Percentiles rank a stretch among this genome's conserved stretches.
phyloP scores from a whole-genome alignment of 2,888 invertebrate genomes.

The Drosophila conformis region DNA sequence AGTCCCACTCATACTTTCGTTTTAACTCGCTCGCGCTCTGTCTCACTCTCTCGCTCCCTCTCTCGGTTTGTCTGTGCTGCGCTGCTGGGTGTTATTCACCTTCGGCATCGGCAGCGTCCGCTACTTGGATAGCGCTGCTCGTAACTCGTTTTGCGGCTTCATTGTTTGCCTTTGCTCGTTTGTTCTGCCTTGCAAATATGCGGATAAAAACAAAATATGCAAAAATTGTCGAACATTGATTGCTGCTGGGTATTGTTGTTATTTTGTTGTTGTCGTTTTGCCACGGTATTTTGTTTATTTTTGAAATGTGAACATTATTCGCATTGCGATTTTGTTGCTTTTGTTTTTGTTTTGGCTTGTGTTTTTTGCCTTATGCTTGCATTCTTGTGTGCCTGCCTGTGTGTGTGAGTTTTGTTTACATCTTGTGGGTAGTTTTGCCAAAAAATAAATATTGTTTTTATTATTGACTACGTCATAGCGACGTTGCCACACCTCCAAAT shows the following conservation, averaged over 20 bases:
- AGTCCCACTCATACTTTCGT: constrained; percentile 21
- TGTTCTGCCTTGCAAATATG: constrained; percentile 62
- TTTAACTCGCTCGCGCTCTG: constrained; percentile 22
- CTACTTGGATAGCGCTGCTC: constrained; percentile 34
- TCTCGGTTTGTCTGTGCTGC: constrained; percentile 15
- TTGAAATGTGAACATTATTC: constrained; percentile 35
- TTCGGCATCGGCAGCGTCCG: constrained; percentile 38
- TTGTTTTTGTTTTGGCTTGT: constrained; percentile 45
- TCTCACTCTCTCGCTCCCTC: constrained; percentile 1
- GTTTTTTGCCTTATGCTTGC: constrained; percentile 39
- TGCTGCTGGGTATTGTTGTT: constrained; percentile 25
- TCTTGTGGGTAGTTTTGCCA: constrained; percentile 64
- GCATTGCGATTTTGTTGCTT: constrained; percentile 42
- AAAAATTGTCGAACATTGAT: constrained; percentile 38
- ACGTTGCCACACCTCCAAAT: constrained; percentile 68
- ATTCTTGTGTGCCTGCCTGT: constrained; percentile 15
- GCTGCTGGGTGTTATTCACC: constrained; percentile 67
- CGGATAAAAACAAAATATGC: constrained; percentile 71
- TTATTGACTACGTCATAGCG: constrained; percentile 39
- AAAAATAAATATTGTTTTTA: constrained; percentile 38
- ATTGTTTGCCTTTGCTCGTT: constrained; percentile 59
- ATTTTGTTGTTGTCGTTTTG: constrained; percentile 9
- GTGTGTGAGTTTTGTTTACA: constrained; percentile 69
- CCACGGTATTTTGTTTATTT: constrained; percentile 11
- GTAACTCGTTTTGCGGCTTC: constrained; percentile 71